phyloP scores from a whole-genome alignment of 2,888 invertebrate species.

The Lordiphosa fenestrarum region DNA sequence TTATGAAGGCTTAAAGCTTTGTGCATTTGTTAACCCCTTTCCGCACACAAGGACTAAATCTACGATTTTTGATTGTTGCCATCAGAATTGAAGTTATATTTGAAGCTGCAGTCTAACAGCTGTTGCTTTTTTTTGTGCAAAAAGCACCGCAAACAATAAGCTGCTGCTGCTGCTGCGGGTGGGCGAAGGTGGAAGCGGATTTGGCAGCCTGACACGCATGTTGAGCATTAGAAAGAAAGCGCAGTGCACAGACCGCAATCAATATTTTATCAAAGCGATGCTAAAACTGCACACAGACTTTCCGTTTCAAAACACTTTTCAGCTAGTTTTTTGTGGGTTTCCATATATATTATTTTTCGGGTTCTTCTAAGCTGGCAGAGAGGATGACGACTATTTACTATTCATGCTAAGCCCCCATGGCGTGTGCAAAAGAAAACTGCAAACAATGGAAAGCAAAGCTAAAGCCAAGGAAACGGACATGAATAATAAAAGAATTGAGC shows the following conservation, averaged over 20 bases:
- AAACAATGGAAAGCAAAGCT: slow-evolving; percentile 63
- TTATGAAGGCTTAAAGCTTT: too few relatives aligned
- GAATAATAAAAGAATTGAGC: slow-evolving; percentile 60
- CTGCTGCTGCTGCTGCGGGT: slow-evolving; percentile 16
- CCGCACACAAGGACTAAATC: slow-evolving; percentile 33
- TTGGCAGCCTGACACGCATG: slow-evolving; percentile 51
- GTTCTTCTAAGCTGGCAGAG: slow-evolving; percentile 12
- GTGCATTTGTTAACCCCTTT: too few relatives aligned
- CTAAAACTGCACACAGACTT: slow-evolving; percentile 24
- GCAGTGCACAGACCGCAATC: slow-evolving; percentile 57
- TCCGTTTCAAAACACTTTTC: slow-evolving; percentile 15
- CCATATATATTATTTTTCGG: slow-evolving; percentile 3
- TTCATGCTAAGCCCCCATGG: slow-evolving; percentile 65
- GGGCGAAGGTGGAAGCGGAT: not conserved
- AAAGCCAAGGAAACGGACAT: slow-evolving; percentile 48
- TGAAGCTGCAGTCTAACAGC: slow-evolving; percentile 27
- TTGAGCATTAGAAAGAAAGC: slow-evolving; percentile 49
- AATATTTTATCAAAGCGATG: slow-evolving; percentile 68
- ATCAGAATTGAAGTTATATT: slow-evolving; percentile 43
- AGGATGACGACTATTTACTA: slow-evolving; percentile 53
- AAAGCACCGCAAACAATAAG: slow-evolving; percentile 52
- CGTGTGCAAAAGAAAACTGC: slow-evolving; percentile 63
- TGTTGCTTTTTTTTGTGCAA: slow-evolving; percentile 23
- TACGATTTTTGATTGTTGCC: slow-evolving; percentile 40
- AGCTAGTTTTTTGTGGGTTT: slow-evolving; percentile 15